phyloP scores from a whole-genome alignment of 2,113 vertebrate genomes.

The Zeus faber region DNA sequence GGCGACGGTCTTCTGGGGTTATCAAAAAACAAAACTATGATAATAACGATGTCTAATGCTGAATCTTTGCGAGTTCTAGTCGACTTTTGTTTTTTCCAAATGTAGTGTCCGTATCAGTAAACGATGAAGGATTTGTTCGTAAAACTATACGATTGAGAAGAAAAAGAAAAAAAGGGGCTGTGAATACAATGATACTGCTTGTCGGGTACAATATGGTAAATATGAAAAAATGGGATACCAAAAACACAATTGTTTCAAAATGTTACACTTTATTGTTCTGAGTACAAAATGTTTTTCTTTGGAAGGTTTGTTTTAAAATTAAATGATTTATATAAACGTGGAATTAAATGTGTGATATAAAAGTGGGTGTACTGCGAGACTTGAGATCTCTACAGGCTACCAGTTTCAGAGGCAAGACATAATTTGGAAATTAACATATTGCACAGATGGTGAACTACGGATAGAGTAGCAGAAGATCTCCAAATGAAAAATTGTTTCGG shows the following conservation, averaged over 20 bases:
- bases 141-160: too few relatives aligned
- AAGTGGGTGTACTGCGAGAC: conserved; percentile 11
- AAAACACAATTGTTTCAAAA: conserved; percentile 37
- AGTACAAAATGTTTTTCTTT: conserved; percentile 47
- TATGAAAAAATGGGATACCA: background rate
- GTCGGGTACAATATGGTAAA: conserved; percentile 17
- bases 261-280: conserved; percentile 31
- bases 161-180: too few relatives aligned
- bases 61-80: background rate
- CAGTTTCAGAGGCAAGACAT: conserved; percentile 12
- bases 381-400: conserved; percentile 10
- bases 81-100: conserved; percentile 13
- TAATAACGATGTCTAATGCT: conserved; percentile 22
- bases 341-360: conserved; percentile 34
- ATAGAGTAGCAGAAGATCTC: conserved; percentile 12
- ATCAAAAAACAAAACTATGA: conserved; percentile 12
- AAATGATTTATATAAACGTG: conserved; percentile 40
- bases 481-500: background rate
- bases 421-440: conserved; percentile 18
- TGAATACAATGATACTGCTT: conserved; percentile 27
- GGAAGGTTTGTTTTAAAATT: conserved; percentile 58
- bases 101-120: conserved; percentile 30
- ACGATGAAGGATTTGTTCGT: conserved; percentile 54
- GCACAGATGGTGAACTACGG: conserved; percentile 24
- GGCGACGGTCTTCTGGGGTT: conserved; percentile 11